A percentile compares a stretch with the other conserved stretches of the same genome.
phyloP scores from a whole-genome alignment of 2,797 vertebrate genomes.

The Eleutherodactylus coqui region DNA sequence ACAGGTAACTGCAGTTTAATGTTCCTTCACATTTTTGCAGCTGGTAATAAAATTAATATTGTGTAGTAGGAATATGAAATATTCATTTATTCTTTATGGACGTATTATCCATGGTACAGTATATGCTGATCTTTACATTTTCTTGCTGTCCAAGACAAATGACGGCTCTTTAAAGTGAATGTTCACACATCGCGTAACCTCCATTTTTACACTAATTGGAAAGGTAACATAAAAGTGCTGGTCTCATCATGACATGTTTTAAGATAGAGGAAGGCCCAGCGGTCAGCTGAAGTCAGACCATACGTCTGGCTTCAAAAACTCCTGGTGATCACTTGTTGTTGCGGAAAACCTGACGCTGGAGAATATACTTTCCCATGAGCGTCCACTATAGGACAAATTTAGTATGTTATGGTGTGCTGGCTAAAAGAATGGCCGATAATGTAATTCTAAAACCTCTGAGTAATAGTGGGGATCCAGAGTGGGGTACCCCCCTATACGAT shows the following conservation, averaged over 20 bases:
- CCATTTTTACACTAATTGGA: not conserved
- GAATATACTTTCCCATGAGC: not conserved
- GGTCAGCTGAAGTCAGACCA: not conserved
- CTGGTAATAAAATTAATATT: conserved; percentile 32
- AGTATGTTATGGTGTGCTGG: not conserved
- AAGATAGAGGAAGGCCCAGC: not conserved
- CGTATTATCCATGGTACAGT: not conserved
- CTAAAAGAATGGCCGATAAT: not conserved
- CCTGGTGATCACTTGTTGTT: not conserved
- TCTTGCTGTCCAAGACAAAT: not conserved
- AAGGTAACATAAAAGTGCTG: not conserved
- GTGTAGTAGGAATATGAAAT: conserved; percentile 16
- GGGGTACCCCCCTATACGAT: too few species aligned
- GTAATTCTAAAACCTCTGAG: not conserved
- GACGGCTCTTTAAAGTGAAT: not conserved
- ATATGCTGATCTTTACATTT: conserved; percentile 26
- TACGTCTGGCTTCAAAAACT: not conserved
- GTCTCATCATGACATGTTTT: not conserved
- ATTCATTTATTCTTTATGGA: conserved; percentile 29
- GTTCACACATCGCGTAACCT: not conserved
- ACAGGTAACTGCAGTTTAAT: conserved; percentile 16
- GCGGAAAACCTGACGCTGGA: not conserved
- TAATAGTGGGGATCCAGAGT: not conserved
- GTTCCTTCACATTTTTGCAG: conserved; percentile 25
- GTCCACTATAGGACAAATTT: not conserved